Conservation (phyloP, 2,113 vertebrate species). For the Calyptommatus sinebrachiatus region DNA sequence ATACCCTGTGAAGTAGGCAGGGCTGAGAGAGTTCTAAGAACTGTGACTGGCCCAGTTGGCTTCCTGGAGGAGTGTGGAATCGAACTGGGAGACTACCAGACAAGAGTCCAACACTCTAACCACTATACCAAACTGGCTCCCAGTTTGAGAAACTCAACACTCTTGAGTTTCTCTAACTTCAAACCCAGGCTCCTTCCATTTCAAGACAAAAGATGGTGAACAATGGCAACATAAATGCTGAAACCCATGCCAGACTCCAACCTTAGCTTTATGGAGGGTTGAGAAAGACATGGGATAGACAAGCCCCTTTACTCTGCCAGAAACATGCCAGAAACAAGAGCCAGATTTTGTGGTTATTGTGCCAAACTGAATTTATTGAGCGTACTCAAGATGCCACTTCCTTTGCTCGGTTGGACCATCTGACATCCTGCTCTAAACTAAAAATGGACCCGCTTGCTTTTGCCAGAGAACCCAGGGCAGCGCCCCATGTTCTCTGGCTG, state of each 20-base stretch:
- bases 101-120: too few relatives aligned
- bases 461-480: background rate
- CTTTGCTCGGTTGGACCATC: background rate
- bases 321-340: background rate
- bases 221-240: too few relatives aligned
- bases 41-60: too few relatives aligned
- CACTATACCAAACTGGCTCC: too few relatives aligned
- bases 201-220: too few relatives aligned
- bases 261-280: background rate
- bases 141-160: too few relatives aligned
- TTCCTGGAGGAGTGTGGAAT: too few relatives aligned
- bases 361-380: slow-evolving; percentile 26
- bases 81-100: too few relatives aligned
- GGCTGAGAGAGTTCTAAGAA: too few relatives aligned
- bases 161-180: too few relatives aligned
- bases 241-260: background rate
- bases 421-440: slow-evolving; percentile 3
- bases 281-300: background rate
- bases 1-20: too few relatives aligned
- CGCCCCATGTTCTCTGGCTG: background rate
- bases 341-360: background rate
- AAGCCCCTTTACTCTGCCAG: fast-evolving
- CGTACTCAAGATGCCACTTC: background rate
- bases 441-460: background rate
- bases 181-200: too few relatives aligned